Conservation (phyloP, 2,797 vertebrate genomes). For the Sebastes itinus region DNA sequence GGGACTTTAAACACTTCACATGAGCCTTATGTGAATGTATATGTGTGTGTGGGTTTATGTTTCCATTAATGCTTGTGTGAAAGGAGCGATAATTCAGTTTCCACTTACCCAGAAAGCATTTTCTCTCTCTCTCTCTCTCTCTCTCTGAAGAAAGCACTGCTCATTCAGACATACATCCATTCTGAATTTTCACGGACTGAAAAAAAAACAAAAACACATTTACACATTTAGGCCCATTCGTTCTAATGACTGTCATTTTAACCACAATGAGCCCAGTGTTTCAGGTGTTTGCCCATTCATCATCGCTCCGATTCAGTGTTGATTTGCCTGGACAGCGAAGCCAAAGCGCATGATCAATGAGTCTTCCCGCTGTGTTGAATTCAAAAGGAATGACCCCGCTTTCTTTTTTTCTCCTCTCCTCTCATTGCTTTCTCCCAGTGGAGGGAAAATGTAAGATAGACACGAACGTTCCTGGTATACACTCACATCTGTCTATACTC, state of each 20-base stretch:
- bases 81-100: conserved; percentile 65
- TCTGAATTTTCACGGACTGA: conserved; percentile 35
- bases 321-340: conserved; percentile 64
- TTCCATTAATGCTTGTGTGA: conserved; percentile 56
- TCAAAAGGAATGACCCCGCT: conserved; percentile 79
- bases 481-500: conserved; percentile 75
- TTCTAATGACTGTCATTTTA: conserved; percentile 73
- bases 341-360: conserved; percentile 77
- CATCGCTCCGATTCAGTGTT: conserved; percentile 65
- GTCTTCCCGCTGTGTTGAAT: conserved; percentile 75
- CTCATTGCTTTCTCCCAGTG: conserved; percentile 81
- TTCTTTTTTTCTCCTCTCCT: conserved; percentile 78
- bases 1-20: conserved; percentile 69
- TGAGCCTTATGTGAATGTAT: conserved; percentile 46
- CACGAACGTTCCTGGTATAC: conserved; percentile 77
- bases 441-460: conserved; percentile 83
- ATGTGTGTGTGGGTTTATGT: conserved; percentile 54
- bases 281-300: conserved; percentile 77
- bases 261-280: conserved; percentile 74
- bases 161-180: conserved; percentile 62
- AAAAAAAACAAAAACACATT: conserved; percentile 45
- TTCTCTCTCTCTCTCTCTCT: neutral
- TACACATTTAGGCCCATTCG: conserved; percentile 51
- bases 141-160: conserved; percentile 32
- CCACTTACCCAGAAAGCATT: conserved; percentile 41